Conservation (phyloP, 2,888 invertebrate genomes). For the Ochropleura plecta region DNA sequence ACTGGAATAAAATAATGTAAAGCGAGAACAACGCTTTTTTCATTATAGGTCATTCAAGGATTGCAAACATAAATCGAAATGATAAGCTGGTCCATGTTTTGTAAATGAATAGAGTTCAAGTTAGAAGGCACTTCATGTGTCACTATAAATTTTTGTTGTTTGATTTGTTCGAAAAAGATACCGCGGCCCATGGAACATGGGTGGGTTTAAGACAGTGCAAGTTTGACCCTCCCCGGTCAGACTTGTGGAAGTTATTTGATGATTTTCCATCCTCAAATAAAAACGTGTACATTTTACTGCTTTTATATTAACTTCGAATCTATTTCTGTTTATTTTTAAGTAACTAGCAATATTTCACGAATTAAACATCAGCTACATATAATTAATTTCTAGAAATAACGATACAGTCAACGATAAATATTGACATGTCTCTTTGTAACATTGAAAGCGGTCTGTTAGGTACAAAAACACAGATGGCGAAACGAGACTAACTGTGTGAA, state of each 20-base stretch:
- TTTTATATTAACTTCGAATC: not conserved
- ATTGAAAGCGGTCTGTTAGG: not conserved
- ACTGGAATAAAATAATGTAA: not conserved
- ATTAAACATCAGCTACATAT: not conserved
- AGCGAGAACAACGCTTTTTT: not conserved
- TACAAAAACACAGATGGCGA: not conserved
- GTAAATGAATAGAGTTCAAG: constrained; percentile 14
- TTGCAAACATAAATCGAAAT: constrained; percentile 13
- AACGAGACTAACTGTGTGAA: not conserved
- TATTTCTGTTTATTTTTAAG: not conserved
- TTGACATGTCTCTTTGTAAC: not conserved
- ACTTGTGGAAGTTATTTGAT: too few relatives aligned
- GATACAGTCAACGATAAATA: too few relatives aligned
- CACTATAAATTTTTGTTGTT: constrained; percentile 21
- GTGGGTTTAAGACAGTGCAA: too few relatives aligned
- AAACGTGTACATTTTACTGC: not conserved
- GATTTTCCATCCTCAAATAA: not conserved
- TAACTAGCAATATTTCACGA: not conserved
- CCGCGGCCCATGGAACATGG: too few relatives aligned
- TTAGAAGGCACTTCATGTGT: constrained; percentile 5
- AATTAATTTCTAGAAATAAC: not conserved
- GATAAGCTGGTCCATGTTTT: constrained; percentile 3
- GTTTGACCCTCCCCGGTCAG: too few relatives aligned
- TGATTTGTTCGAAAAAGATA: too few relatives aligned
- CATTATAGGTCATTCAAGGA: not conserved